Evolutionary conservation across 2,797 vertebrate species (phyloP).

Genomic region (Gobio occitaniae): DNA sequence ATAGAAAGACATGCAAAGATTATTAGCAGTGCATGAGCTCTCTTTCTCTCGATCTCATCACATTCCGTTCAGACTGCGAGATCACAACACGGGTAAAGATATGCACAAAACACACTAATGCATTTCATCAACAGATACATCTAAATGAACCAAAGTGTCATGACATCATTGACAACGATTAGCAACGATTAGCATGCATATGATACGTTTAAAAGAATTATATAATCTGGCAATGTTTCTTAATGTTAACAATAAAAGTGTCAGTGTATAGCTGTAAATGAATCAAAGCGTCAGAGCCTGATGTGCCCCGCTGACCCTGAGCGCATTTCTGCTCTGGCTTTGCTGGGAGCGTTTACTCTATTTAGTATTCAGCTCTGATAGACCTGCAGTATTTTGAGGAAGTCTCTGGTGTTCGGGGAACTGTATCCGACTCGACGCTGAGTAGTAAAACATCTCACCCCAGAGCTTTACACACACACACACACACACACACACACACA

Average conservation of each 20-base stretch:
- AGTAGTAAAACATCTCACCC: conserved; percentile 21
- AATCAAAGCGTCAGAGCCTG: background rate
- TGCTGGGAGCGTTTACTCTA: conserved; percentile 1
- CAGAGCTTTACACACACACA: conserved; percentile 27
- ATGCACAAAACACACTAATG: background rate
- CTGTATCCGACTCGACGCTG: conserved; percentile 12
- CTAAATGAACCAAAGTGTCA: background rate
- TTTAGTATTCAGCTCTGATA: conserved; percentile 37
- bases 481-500: conserved; percentile 2
- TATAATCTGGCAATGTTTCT: background rate
- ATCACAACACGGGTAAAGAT: too few species aligned
- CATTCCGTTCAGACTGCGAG: background rate
- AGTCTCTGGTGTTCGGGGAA: conserved; percentile 11
- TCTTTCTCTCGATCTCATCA: background rate
- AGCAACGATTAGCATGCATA: background rate
- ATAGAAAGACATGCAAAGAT: background rate
- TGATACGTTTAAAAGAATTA: background rate
- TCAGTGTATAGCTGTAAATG: background rate
- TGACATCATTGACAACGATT: background rate
- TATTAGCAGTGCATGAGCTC: background rate
- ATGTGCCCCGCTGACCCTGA: conserved; percentile 22
- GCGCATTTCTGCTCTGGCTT: background rate
- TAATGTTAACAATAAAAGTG: background rate
- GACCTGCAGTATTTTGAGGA: conserved; percentile 42
- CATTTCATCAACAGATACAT: background rate